Base-by-base conservation (phyloP, 2,888 invertebrate genomes). In the Proisotoma minuta region DNA sequence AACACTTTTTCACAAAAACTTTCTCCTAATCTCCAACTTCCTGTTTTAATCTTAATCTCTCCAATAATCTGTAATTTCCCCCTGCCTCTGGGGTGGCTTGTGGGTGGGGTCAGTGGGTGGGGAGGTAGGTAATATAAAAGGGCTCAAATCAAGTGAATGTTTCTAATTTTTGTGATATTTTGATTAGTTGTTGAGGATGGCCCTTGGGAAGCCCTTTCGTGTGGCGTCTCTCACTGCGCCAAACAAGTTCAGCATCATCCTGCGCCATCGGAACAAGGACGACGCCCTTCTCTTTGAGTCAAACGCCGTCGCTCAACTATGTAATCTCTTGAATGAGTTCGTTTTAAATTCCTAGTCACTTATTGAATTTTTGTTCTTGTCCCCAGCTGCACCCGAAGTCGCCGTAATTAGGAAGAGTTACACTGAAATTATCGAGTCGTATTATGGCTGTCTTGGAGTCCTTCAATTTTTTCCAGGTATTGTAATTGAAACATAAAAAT, bases 181-280 rank as follows among this genome's bases (percentile, higher is more conserved):
- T 8, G 5, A n/a, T 8, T 47, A 34, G 8, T 10, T 34, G 15
- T 18, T 47, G 10, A 50, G 3, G n/a, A 95, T 95, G 95, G 92
- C 94, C 76, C 90, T 96, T 88, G 91, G 91, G 75, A 94, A 94
- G 81, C 88, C 89, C 70, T 94, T 91, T 80, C 87, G 92, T 74
- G 87, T 95, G 73, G 84, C 90, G 75, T 92, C 94, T 79, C 93
- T 94, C 80, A 86, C 87, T 73, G 87, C 89, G 39, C 88, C 90
- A 57, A 87, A 85, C 77, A 91, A 93, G 12, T 93, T 93, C 77
- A 93, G 93, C 78, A 84, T 96, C 66, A 83, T 96, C 71, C 80
- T 96, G 75, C 94, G 95, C 78, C 91, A 91, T 76, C 85, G 92
- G 76, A 87, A 88, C 78, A 88, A 88, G 79, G 88, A 88, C 75